Conservation (phyloP, 2,797 vertebrate genomes). For the Notoglanidium macrostoma region DNA sequence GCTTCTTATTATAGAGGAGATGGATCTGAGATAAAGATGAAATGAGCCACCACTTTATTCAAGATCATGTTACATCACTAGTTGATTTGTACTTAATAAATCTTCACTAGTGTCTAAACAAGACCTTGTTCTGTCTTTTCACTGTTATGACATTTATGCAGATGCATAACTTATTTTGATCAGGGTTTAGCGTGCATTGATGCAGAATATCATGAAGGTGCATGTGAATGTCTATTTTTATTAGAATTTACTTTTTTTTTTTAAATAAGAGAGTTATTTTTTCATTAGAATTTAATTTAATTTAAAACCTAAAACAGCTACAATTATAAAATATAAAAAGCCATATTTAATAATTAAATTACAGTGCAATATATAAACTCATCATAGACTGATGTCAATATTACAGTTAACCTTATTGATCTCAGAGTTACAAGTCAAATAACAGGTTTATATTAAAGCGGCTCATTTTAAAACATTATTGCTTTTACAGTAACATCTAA, state of each 20-base stretch:
- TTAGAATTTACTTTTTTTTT: too few relatives aligned
- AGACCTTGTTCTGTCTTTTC: neutral
- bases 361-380: neutral
- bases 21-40: constrained; percentile 4
- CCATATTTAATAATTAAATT: neutral
- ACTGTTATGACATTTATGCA: neutral
- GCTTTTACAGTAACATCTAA: too few relatives aligned
- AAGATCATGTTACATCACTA: neutral
- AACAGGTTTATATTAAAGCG: too few relatives aligned
- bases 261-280: too few relatives aligned
- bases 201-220: neutral
- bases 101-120: neutral
- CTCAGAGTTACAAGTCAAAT: too few relatives aligned
- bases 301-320: neutral
- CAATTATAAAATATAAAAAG: neutral
- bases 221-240: neutral
- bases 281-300: too few relatives aligned
- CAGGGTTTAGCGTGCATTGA: neutral
- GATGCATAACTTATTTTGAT: neutral
- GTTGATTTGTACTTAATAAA: neutral
- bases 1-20: neutral
- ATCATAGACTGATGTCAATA: too few relatives aligned
- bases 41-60: too few relatives aligned
- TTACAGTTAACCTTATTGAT: too few relatives aligned
- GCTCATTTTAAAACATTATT: too few relatives aligned